Evolutionary conservation across 2,797 vertebrate species (phyloP), one percentile per base, ranked within the genome.

Genomic region (Channa striata): DNA sequence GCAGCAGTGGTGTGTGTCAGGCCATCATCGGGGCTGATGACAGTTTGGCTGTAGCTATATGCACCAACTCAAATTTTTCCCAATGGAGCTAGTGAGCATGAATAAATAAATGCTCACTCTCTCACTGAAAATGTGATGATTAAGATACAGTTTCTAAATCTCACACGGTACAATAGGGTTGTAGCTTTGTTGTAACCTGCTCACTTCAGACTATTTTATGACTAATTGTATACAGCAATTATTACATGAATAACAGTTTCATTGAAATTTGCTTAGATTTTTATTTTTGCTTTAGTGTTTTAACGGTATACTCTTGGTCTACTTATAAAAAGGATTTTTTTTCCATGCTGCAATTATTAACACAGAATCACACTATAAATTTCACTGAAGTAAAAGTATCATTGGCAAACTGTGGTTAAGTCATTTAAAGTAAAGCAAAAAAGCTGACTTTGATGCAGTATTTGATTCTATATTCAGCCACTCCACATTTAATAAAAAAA

Each of bases 1-100:
- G 74, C 74, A 72, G 39, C 80, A 77, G 68, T 69, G 66, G 58
- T 80, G 81, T 82, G 85, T 91, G 82, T 89, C 83, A 62, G 77
- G 62, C 47, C 25, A 19, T 69, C 72, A 62, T 48, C 68, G 56
- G 40, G 49, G 30, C 39, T 57, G 74, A 57, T 82, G 87, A 86
- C 78, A 81, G 82, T 59, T 77, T 10, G 56, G 39, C 59, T 59
- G 20, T 66, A 44, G 54, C 68, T 63, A 63, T 69, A 76, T 59
- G 46, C 50, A 66, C 47, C 51, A 54, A 62, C 53, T n/a, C 59
- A 21, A 71, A 53, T 52, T 61, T 77, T 68, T 64, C 39, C 40
- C 80, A 17, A 8, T 33, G 20, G 59, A 80, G 7, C 23, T 20
- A 12, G 30, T 70, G 39, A 53, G 74, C 39, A 60, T 33, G 46